Evolutionary conservation across 2,797 vertebrate genomes (phyloP).

Genomic region (Bucorvus abyssinicus): DNA sequence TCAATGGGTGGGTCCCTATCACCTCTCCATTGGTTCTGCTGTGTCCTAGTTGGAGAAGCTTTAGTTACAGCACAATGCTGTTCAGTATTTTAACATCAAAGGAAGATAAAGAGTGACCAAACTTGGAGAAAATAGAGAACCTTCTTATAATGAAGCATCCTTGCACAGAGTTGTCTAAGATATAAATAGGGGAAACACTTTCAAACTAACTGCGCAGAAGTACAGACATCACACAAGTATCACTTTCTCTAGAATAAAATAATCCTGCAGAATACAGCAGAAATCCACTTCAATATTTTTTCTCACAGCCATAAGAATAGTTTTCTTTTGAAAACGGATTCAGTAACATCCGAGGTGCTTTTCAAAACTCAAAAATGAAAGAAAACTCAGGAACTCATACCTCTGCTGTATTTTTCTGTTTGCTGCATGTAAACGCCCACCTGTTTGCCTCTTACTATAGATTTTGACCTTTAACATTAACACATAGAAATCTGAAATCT

Average conservation of each 20-base stretch:
- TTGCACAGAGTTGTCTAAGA: neutral
- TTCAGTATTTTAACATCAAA: neutral
- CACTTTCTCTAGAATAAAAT: neutral
- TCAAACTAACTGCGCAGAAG: neutral
- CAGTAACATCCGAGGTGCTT: neutral
- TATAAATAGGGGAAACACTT: neutral
- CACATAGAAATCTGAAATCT: neutral
- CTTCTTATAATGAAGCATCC: neutral
- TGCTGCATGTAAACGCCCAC: neutral
- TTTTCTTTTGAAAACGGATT: neutral
- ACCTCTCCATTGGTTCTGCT: neutral
- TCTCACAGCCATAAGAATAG: neutral
- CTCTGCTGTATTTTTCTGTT: neutral
- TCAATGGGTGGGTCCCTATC: neutral
- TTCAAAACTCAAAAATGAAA: neutral
- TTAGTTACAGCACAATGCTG: neutral
- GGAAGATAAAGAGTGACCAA: neutral
- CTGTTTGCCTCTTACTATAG: neutral
- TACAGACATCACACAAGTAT: neutral
- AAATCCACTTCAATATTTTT: neutral
- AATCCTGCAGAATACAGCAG: neutral
- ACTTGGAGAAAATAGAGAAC: neutral
- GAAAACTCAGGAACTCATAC: neutral
- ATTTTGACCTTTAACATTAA: constrained; percentile 37
- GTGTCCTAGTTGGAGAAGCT: neutral